phyloP scores from a whole-genome alignment of 2,888 invertebrate genomes.

The Dolichomitus sp. region DNA sequence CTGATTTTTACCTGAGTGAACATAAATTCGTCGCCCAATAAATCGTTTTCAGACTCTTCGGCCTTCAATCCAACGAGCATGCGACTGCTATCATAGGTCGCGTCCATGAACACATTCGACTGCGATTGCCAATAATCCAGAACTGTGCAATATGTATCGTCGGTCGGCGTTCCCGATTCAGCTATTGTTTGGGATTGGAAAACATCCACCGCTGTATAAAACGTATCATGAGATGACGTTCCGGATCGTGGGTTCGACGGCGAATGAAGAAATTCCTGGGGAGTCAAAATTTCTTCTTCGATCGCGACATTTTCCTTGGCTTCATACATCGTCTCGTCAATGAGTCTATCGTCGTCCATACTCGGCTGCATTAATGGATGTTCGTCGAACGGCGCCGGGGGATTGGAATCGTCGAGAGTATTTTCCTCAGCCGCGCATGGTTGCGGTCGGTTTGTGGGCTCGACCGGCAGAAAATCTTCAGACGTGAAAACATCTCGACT shows the following conservation, averaged over 20 bases:
- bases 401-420: not conserved
- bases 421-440: constrained; percentile 17
- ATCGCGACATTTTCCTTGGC: constrained; percentile 1
- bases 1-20: not conserved
- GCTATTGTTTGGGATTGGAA: not conserved
- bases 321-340: not conserved
- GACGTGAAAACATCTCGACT: constrained; percentile 72
- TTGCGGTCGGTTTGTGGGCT: constrained; percentile 1
- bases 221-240: constrained; percentile 3
- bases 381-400: constrained; percentile 5
- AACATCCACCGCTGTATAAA: not conserved
- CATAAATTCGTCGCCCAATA: not conserved
- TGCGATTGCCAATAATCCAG: not conserved
- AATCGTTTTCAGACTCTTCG: not conserved
- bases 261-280: constrained; percentile 3
- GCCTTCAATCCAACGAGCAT: not conserved
- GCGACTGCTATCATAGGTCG: not conserved
- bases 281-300: not conserved
- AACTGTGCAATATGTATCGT: not conserved
- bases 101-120: not conserved
- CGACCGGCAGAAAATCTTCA: constrained; percentile 68
- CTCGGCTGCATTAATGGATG: constrained; percentile 9
- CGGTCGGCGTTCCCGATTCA: not conserved
- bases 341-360: constrained; percentile 1
- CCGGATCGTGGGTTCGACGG: not conserved